phyloP scores from a whole-genome alignment of 1,140 invertebrate species.

The Nephotettix cincticeps region DNA sequence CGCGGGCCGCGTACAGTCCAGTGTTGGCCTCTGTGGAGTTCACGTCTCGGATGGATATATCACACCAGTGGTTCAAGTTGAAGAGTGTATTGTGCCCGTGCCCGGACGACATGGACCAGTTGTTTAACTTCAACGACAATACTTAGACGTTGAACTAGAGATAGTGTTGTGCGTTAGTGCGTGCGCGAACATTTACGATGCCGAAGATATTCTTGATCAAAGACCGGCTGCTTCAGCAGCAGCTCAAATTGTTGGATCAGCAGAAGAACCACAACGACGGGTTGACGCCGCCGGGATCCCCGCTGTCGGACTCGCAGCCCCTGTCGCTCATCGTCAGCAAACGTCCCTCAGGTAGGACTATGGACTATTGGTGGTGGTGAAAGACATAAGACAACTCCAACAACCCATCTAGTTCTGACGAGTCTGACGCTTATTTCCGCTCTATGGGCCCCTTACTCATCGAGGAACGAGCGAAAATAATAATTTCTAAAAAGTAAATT shows the following conservation, averaged over 20 bases:
- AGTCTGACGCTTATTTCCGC: too few relatives aligned
- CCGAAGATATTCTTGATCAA: slow-evolving; percentile 89
- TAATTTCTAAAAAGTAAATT: too few relatives aligned
- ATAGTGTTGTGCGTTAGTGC: slow-evolving; percentile 8
- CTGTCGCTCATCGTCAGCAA: slow-evolving; percentile 55
- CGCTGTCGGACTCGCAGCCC: slow-evolving; percentile 50
- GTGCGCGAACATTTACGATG: slow-evolving; percentile 54
- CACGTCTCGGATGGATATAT: slow-evolving; percentile 27
- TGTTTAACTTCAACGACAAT: not conserved
- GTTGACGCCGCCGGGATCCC: slow-evolving; percentile 40
- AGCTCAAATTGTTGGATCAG: slow-evolving; percentile 72
- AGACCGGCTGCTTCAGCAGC: slow-evolving; percentile 84
- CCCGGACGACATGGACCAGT: slow-evolving; percentile 11
- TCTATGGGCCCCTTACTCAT: too few relatives aligned
- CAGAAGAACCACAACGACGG: slow-evolving; percentile 55
- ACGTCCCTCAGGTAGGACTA: slow-evolving; percentile 14
- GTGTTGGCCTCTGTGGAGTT: not conserved
- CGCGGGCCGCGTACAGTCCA: not conserved
- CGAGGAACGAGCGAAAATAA: too few relatives aligned
- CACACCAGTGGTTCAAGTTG: slow-evolving; percentile 1
- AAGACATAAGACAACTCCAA: too few relatives aligned
- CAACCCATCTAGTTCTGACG: too few relatives aligned
- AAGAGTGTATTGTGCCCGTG: not conserved
- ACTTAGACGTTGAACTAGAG: slow-evolving; percentile 21
- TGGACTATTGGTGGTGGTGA: too few relatives aligned